phyloP scores from a whole-genome alignment of 2,113 vertebrate genomes.

The Polyodon spathula region DNA sequence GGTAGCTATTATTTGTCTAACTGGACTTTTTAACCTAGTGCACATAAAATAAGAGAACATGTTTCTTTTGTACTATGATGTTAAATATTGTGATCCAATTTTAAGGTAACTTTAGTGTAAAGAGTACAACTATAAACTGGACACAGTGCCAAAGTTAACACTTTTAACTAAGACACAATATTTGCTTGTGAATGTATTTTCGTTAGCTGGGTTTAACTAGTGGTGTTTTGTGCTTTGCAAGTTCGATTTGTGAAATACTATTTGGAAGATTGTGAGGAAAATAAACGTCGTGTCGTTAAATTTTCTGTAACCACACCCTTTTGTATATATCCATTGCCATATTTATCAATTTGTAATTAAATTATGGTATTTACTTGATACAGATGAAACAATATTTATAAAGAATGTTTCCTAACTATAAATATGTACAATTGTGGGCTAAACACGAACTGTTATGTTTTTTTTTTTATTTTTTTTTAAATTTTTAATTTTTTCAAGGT shows the following conservation, averaged over 20 bases:
- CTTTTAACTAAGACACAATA: slow-evolving; percentile 69
- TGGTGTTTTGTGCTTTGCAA: slow-evolving; percentile 98
- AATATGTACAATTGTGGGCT: slow-evolving; percentile 99
- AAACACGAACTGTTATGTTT: slow-evolving; percentile 84
- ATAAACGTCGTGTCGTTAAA: slow-evolving; percentile 86
- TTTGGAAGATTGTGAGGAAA: slow-evolving; percentile 86
- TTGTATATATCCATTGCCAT: slow-evolving; percentile 99
- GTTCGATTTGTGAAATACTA: slow-evolving; percentile 93
- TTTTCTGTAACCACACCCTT: slow-evolving; percentile 74
- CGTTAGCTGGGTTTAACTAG: slow-evolving; percentile 96
- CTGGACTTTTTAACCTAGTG: slow-evolving; percentile 60
- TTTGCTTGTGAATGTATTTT: slow-evolving; percentile 99
- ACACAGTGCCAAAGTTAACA: slow-evolving; percentile 97
- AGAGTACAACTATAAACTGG: slow-evolving; percentile 88
- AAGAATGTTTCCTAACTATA: slow-evolving; percentile 99
- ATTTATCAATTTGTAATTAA: slow-evolving; percentile 99
- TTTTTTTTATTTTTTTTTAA: slow-evolving; percentile 96
- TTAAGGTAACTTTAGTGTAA: slow-evolving; percentile 94
- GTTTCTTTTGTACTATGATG: slow-evolving; percentile 84
- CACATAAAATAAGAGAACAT: slow-evolving; percentile 69
- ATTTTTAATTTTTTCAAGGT: too few species aligned
- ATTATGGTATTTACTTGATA: slow-evolving; percentile 99
- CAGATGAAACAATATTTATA: slow-evolving; percentile 99
- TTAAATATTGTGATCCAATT: slow-evolving; percentile 93
- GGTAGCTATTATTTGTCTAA: slow-evolving; percentile 67